Conservation (phyloP, 2,113 vertebrate genomes). For the Lasiurus cinereus region DNA sequence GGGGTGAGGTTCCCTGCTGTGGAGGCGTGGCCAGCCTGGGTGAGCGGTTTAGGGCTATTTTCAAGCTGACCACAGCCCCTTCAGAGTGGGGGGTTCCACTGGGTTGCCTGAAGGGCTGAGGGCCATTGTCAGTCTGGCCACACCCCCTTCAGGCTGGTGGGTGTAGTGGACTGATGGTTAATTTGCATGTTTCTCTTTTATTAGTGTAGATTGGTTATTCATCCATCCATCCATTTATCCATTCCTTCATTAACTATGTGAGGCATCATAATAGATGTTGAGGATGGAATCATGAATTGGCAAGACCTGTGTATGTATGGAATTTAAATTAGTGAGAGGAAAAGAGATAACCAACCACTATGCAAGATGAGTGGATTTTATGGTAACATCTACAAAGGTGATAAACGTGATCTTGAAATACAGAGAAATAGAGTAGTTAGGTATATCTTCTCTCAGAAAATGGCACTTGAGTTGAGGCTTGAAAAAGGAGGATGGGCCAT, state of each 20-base stretch:
- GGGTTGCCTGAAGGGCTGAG: too few species aligned
- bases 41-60: too few species aligned
- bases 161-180: too few species aligned
- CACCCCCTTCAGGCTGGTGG: too few species aligned
- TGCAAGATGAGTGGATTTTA: neutral
- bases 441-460: neutral
- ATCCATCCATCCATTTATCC: neutral
- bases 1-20: too few species aligned
- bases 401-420: conserved; percentile 55
- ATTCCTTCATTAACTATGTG: neutral
- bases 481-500: neutral
- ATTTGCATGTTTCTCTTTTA: too few species aligned
- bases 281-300: neutral
- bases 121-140: too few species aligned
- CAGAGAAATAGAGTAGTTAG: neutral
- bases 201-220: too few species aligned
- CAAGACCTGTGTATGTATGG: neutral
- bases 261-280: neutral
- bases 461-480: neutral
- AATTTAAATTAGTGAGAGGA: neutral
- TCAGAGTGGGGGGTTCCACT: too few species aligned
- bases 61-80: too few species aligned
- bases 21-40: too few species aligned
- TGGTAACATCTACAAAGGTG: neutral
- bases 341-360: neutral